phyloP scores from a whole-genome alignment of 2,797 vertebrate species.

The Ctenochaetus hawaiiensis region DNA sequence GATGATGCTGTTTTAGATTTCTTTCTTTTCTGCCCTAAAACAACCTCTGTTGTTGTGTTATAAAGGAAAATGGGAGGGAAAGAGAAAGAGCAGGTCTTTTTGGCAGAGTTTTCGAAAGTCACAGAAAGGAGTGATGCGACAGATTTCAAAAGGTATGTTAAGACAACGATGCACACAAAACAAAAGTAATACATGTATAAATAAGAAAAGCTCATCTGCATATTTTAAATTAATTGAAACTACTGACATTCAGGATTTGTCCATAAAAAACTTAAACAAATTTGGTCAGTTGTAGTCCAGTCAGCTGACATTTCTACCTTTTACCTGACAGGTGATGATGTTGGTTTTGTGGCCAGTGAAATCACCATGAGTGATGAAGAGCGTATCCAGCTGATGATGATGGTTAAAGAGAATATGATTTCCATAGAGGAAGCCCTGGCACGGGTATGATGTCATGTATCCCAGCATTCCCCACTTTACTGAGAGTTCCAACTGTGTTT shows the following conservation, averaged over 20 bases:
- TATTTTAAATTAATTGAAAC: neutral
- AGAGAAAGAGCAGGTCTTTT: constrained; percentile 96
- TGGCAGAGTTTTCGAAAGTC: constrained; percentile 97
- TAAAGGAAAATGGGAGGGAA: constrained; percentile 94
- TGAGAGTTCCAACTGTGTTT: neutral
- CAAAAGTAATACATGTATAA: neutral
- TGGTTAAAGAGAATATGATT: constrained; percentile 99
- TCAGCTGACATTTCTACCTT: neutral
- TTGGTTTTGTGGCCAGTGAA: constrained; percentile 97
- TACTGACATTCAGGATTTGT: neutral
- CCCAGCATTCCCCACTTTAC: neutral
- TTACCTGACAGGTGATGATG: constrained; percentile 90
- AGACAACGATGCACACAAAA: neutral
- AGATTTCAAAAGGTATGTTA: constrained; percentile 91
- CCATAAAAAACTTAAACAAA: neutral
- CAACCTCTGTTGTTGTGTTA: neutral
- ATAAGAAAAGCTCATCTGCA: too few species aligned
- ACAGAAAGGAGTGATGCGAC: constrained; percentile 91
- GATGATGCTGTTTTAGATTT: constrained; percentile 25
- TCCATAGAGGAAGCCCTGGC: constrained; percentile 97
- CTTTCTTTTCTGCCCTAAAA: constrained; percentile 7
- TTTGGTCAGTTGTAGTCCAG: neutral
- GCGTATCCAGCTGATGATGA: constrained; percentile 99
- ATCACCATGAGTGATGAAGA: constrained; percentile 99
- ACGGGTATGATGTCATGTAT: constrained; percentile 84